These are phyloP conservation scores for Agrypnia vestita DNA, from an alignment of 1,140 invertebrate genomes.

Conservation along the genomic window DNA sequence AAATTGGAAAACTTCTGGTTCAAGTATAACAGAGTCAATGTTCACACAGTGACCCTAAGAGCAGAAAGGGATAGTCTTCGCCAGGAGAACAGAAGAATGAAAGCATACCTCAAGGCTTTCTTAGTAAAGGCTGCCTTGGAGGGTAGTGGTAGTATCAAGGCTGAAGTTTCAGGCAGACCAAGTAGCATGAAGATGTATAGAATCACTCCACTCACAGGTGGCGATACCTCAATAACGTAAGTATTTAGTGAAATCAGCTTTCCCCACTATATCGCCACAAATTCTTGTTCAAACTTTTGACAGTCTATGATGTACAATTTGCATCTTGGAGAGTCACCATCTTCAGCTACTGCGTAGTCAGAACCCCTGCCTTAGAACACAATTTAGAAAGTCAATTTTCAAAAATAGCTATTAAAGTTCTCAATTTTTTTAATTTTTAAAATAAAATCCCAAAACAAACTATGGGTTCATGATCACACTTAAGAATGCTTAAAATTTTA, in stretches of 20 bases:
- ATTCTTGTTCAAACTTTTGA: no score
- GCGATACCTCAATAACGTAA: neutral
- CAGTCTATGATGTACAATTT: no score
- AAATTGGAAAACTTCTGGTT: conserved; percentile 70
- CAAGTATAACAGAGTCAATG: conserved; percentile 68
- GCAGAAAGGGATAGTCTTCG: conserved; percentile 67
- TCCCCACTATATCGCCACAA: no score
- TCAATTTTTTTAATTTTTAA: no score
- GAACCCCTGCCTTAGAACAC: no score
- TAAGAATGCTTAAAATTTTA: no score
- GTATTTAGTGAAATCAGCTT: neutral
- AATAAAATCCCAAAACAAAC: no score
- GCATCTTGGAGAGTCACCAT: no score
- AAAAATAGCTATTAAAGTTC: no score
- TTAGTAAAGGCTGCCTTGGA: conserved; percentile 69
- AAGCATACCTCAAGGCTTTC: conserved; percentile 69
- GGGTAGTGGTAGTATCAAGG: conserved; percentile 61
- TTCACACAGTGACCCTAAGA: conserved; percentile 67
- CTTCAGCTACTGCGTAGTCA: no score
- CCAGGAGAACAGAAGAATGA: conserved; percentile 69
- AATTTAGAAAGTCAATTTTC: no score
- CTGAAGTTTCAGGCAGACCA: conserved; percentile 62
- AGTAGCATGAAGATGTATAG: conserved; percentile 65
- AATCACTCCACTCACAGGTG: conserved; percentile 63
- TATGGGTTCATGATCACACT: no score